phyloP scores from a whole-genome alignment of 2,113 vertebrate genomes.

The Zapornia atra region DNA sequence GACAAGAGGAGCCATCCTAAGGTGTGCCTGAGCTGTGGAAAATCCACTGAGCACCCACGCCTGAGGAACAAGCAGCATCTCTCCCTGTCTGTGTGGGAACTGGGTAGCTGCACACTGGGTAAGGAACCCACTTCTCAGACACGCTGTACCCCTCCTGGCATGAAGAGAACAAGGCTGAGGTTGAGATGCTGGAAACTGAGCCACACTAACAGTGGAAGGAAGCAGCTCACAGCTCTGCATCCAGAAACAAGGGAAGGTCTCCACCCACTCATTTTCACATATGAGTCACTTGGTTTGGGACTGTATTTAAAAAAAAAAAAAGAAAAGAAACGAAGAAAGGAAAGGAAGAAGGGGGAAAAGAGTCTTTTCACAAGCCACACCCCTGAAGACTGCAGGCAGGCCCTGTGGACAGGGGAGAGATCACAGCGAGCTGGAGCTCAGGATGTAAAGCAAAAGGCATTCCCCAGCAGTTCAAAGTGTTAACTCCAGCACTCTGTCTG shows the following conservation, averaged over 20 bases:
- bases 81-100: no score
- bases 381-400: not conserved
- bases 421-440: not conserved
- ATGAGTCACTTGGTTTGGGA: not conserved
- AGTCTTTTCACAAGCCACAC: accelerated
- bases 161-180: not conserved
- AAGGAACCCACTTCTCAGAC: no score
- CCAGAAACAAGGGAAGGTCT: not conserved
- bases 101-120: no score
- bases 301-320: accelerated
- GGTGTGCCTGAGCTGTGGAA: no score
- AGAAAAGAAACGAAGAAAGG: no score
- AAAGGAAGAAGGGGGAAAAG: no score
- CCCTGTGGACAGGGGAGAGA: not conserved
- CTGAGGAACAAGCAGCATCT: no score
- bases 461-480: not conserved
- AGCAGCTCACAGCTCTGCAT: not conserved
- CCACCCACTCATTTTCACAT: not conserved
- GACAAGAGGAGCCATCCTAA: no score
- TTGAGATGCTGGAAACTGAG: not conserved
- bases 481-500: not conserved
- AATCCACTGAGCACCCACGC: no score
- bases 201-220: not conserved
- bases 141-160: not conserved
- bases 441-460: not conserved